Percentiles rank a stretch among this genome's conserved stretches.
phyloP scores from a whole-genome alignment of 2,797 vertebrate species.

The Poecilia velifera region DNA sequence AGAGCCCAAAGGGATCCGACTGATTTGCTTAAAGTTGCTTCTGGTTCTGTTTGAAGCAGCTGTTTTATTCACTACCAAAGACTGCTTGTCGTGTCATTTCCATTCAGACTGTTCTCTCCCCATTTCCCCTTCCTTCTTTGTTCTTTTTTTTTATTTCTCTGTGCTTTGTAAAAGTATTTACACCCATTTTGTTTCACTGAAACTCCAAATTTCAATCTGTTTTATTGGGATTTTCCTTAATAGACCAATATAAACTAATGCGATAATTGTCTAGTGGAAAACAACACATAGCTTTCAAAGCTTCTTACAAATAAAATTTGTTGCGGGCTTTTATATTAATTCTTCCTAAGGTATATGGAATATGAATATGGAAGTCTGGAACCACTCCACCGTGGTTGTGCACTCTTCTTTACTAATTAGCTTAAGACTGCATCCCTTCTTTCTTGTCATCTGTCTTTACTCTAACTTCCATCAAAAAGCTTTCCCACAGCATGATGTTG shows the following conservation, averaged over 20 bases:
- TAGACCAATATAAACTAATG: too few species aligned
- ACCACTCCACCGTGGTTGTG: background rate
- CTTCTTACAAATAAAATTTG: too few species aligned
- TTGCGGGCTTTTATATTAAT: too few species aligned
- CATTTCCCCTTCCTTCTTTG: background rate
- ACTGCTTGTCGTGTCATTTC: background rate
- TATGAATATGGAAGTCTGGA: too few species aligned
- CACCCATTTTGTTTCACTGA: background rate
- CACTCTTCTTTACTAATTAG: background rate
- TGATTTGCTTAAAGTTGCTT: slow-evolving; percentile 3
- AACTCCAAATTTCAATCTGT: too few species aligned
- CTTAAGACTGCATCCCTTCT: background rate
- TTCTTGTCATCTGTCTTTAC: background rate
- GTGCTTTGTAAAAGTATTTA: background rate
- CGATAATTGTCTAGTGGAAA: too few species aligned
- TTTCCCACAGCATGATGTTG: too few species aligned
- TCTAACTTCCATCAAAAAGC: background rate
- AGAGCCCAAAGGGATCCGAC: background rate
- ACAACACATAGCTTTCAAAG: too few species aligned
- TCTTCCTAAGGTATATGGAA: too few species aligned
- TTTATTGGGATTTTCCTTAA: too few species aligned
- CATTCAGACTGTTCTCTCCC: background rate
- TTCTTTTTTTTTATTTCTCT: background rate
- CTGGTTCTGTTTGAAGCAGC: slow-evolving; percentile 1
- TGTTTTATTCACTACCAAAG: background rate